Base-by-base conservation (phyloP, 2,797 vertebrate genomes). In the Hozukius guyotensis region DNA sequence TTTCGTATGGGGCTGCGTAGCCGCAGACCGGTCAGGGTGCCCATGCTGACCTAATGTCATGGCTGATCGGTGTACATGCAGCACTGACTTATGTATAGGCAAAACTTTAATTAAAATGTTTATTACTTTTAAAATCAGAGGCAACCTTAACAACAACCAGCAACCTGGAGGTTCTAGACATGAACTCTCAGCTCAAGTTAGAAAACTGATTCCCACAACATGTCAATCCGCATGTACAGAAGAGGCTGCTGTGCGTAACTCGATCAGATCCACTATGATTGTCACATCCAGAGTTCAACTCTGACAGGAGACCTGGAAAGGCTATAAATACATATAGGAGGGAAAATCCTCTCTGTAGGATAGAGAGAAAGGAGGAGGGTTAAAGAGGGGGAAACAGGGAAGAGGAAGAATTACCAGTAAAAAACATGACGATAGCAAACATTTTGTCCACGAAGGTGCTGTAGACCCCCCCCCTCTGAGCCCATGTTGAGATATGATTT, bases 281-380 rank as follows among this genome's bases (percentile, higher is more conserved):
- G 82, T 85, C 88, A 82, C 68, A 72, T 87, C 67, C 67, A 72
- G 59, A 72, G 32, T 67, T 60, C 2, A 1, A 52, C 62, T 73
- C 67, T 71, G 81, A 89, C 82, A 84, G 67, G 46, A 66, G 55
- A 32, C 16, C 42, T 14, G n/a, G 36, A 31, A 8, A n/a, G 42
- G 8, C 72, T 85, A 84, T 75, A 84, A 90, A 84, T 89, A 88
- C 56, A 64, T 60, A 10, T 32, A 66, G 52, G 27, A 76, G 24
- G 56, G 59, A 60, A 67, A 75, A n/a, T 65, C 69, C 53, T 79
- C 53, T 75, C 34, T 6, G 20, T 34, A 53, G 42, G 75, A 73
- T 57, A 74, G 22, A 14, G 25, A 32, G 20, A 13, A 25, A 25
- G 3, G 6, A 20, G 36, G 7, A 36, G 32, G 4, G 32, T 22